Conservation (phyloP, 2,888 invertebrate species). For the Apantesis nais region DNA sequence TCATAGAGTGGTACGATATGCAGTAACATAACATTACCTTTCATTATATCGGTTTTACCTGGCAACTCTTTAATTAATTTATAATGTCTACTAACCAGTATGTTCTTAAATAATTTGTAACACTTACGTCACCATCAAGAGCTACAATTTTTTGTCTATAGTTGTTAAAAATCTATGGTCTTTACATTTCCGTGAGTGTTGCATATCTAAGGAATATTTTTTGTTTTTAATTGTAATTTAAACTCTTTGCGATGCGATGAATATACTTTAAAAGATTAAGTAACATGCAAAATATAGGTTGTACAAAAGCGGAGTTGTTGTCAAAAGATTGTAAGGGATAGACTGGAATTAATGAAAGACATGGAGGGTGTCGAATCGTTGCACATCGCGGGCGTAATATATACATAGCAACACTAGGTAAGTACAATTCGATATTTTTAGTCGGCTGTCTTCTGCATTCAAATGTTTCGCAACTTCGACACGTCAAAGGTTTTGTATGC, state of each 20-base stretch:
- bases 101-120: not conserved
- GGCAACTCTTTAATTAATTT: not conserved
- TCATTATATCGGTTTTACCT: not conserved
- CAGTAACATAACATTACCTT: not conserved
- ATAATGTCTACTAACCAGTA: not conserved
- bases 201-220: too few species aligned
- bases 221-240: not conserved
- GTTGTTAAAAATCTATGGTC: not conserved
- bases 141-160: not conserved
- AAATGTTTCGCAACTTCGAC: constrained; percentile 35
- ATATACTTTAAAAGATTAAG: not conserved
- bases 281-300: constrained; percentile 38
- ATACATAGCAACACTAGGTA: not conserved
- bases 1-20: not conserved
- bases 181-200: not conserved
- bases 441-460: constrained; percentile 32
- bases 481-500: constrained; percentile 35
- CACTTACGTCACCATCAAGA: too few species aligned
- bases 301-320: constrained; percentile 24
- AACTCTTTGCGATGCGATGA: not conserved
- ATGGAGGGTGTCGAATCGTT: constrained; percentile 31
- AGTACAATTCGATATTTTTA: constrained; percentile 46
- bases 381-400: not conserved
- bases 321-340: constrained; percentile 42
- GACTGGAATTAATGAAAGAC: constrained; percentile 39